Evolutionary conservation across 2,888 invertebrate species (phyloP), one percentile per base, ranked within the genome.

Genomic region (Odontocerum albicorne): DNA sequence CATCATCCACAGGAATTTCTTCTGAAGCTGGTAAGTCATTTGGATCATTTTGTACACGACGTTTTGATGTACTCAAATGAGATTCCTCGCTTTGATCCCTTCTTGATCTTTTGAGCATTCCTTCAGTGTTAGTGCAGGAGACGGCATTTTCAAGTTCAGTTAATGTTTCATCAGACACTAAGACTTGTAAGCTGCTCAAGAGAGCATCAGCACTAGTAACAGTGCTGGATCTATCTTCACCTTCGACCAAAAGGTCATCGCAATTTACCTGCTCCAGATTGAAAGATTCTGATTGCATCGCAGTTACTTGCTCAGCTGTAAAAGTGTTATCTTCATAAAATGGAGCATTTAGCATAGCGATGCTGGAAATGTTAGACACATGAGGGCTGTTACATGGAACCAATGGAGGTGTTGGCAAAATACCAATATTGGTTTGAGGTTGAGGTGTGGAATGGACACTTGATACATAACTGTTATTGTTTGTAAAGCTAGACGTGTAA

Each of bases 21-120:
- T 40, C 10, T 8, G n/a, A 6, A 20, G 3, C 4, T 54, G 44
- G 15, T 50, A 32, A 27, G 6, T 49, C 19, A 21, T 27, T 49
- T 10, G 15, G 8, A 16, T 32, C 7, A 7, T 19, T 10, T 4
- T 3, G 3, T 7, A 12, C 4, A 20, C 10, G 19, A 20, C 40
- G 40, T 20, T 40, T 40, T 20, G 40, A 7, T 20, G 12, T 6
- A 8, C 16, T n/a, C 27, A 27, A 7, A 12, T 35, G 4, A 4
- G 8, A 35, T 4, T 21, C 13, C 6, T 20, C 40, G 6, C 21
- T 20, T 4, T 27, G 27, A 12, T 40, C 21, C 19, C 6, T 40
- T 17, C 13, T 19, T 20, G 40, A 20, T 40, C 40, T 17, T 21
- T 40, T 40, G 6, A 16, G 40, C 4, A 27, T 27, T 2, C 40